Base-by-base conservation (phyloP, 2,797 vertebrate species). In the Sebastes taczanowskii region DNA sequence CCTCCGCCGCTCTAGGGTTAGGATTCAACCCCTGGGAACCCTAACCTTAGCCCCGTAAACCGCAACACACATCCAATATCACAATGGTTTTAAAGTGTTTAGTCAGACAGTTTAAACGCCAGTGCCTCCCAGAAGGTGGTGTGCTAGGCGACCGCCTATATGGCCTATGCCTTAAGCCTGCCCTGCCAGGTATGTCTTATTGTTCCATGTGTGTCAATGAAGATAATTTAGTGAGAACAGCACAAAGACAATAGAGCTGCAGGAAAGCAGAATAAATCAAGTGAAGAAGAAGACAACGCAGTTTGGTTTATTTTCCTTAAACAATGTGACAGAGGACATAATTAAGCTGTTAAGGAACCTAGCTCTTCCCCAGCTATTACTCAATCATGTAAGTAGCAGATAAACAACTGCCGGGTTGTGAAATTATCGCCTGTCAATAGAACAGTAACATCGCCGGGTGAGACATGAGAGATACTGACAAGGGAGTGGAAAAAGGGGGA, bases 381-480 rank as follows among this genome's bases (percentile, higher is more conserved):
- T 85, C 87, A 85, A 35, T 89, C 91, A 90, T 62, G 72, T 74
- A 78, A 86, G 64, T 68, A 67, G 59, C 89, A 86, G 38, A 91
- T 78, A 85, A 91, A 84, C 74, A 86, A 85, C 59, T 82, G 69
- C 72, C 64, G 63, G 78, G 64, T 82, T 86, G 63, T 88, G 75
- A 89, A 93, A 92, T 89, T 86, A 89, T 83, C 71, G 87, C 80
- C 84, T 91, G 88, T 86, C 90, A 92, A 55, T 72, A 63, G 55
- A 83, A 82, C 74, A 87, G 77, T 78, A 78, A 82, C 80, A 81
- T 60, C 49, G 9, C 46, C 49, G 32, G 71, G 34, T 23, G 4
- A 86, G 64, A 77, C 75, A 55, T 58, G 59, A 83, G 67, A 70
- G 81, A 86, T 59, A 72, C 79, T 91, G 86, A 88, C 77, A 86